Conservation (phyloP, 1,140 invertebrate genomes). For the Papilio polyxenes region DNA sequence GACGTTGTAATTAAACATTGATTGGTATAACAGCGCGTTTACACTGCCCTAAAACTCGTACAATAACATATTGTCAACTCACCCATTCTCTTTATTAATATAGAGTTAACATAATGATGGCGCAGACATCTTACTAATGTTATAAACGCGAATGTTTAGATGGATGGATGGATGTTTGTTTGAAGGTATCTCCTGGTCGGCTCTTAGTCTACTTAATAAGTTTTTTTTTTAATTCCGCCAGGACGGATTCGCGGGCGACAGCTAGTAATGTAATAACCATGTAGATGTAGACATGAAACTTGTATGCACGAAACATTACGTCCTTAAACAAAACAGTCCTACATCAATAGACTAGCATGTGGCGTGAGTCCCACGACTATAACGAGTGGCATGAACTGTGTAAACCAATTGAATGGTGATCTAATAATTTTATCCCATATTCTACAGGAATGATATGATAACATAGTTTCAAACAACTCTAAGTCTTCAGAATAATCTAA, state of each 20-base stretch:
- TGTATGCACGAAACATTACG: background rate
- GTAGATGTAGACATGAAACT: no score
- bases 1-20: constrained; percentile 21
- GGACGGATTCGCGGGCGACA: no score
- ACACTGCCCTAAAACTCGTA: background rate
- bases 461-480: no score
- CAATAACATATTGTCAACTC: background rate
- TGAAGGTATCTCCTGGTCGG: no score
- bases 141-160: no score
- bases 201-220: no score
- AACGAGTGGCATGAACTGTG: background rate
- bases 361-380: background rate
- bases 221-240: no score
- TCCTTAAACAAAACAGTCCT: background rate
- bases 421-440: background rate
- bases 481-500: no score
- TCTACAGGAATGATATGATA: no score
- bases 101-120: background rate
- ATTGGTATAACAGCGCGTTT: background rate
- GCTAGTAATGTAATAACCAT: no score
- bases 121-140: no score
- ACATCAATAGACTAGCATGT: background rate
- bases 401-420: background rate
- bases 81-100: background rate
- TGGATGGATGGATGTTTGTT: no score